A percentile compares a stretch with the other conserved stretches of the same genome.
These are phyloP conservation scores for Melanotaenia trifasciata DNA, from an alignment of 2,797 vertebrate genomes.

Conservation along the genomic window DNA sequence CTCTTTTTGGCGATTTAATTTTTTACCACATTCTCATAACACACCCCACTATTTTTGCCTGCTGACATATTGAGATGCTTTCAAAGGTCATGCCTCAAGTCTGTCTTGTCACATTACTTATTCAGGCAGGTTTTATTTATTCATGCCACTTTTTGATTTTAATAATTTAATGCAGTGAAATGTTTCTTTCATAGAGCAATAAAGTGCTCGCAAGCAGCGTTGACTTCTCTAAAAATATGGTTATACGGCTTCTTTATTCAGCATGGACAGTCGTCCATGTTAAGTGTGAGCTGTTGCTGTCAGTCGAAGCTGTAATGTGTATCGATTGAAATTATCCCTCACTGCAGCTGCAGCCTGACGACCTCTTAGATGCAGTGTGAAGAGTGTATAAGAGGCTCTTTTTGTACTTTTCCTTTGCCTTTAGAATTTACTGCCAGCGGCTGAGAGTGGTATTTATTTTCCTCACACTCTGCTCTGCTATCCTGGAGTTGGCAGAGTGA, in stretches of 20 bases:
- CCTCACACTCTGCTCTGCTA: slow-evolving; percentile 94
- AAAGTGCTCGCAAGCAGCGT: slow-evolving; percentile 70
- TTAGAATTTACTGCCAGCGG: slow-evolving; percentile 86
- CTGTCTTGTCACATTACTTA: slow-evolving; percentile 80
- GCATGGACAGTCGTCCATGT: slow-evolving; percentile 42
- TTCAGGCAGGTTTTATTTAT: slow-evolving; percentile 81
- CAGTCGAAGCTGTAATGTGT: slow-evolving; percentile 56
- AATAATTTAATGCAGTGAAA: slow-evolving; percentile 79
- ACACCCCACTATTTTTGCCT: slow-evolving; percentile 41
- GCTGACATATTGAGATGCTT: slow-evolving; percentile 72
- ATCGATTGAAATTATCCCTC: slow-evolving; percentile 74
- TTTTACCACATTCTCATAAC: slow-evolving; percentile 29
- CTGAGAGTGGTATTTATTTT: slow-evolving; percentile 95
- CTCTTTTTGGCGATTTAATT: not conserved
- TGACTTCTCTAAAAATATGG: slow-evolving; percentile 55
- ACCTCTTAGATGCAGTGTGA: slow-evolving; percentile 60
- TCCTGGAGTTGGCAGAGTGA: slow-evolving; percentile 98
- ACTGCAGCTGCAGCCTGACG: slow-evolving; percentile 53
- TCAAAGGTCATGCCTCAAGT: slow-evolving; percentile 78
- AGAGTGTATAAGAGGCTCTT: slow-evolving; percentile 64
- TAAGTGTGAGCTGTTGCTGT: slow-evolving; percentile 64
- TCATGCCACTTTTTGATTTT: slow-evolving; percentile 83
- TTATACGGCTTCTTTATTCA: slow-evolving; percentile 42
- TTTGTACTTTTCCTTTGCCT: slow-evolving; percentile 72
- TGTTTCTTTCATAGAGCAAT: slow-evolving; percentile 74